Evolutionary conservation across 2,888 invertebrate species (phyloP).

Genomic region (Archaeoteleia sp.): DNA sequence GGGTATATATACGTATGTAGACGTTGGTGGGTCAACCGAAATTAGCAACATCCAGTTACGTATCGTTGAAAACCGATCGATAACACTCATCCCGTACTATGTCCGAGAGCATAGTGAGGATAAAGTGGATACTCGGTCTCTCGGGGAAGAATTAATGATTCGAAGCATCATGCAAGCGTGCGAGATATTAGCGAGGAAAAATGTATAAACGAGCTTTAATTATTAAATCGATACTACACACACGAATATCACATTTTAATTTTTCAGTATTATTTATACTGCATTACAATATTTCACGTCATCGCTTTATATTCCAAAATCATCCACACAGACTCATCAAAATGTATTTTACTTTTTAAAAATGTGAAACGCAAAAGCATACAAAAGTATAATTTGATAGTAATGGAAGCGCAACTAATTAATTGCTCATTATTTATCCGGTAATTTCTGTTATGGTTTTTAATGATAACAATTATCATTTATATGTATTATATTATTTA

Average conservation of each 20-base stretch:
- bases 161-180: slow-evolving; percentile 22
- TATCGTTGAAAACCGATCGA: slow-evolving; percentile 36
- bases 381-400: too few species aligned
- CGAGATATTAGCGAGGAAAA: slow-evolving; percentile 20
- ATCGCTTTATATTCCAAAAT: too few species aligned
- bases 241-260: slow-evolving; percentile 3
- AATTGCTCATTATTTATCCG: too few species aligned
- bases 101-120: slow-evolving; percentile 5
- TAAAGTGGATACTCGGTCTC: slow-evolving; percentile 13
- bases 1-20: neutral
- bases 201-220: slow-evolving; percentile 30
- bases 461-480: too few species aligned
- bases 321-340: too few species aligned
- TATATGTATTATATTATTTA: too few species aligned
- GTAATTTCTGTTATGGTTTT: too few species aligned
- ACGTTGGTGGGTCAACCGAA: slow-evolving; percentile 22
- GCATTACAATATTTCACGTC: slow-evolving; percentile 18
- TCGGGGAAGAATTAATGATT: slow-evolving; percentile 29
- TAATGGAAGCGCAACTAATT: too few species aligned
- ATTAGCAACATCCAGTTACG: slow-evolving; percentile 37
- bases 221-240: slow-evolving; percentile 25
- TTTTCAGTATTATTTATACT: slow-evolving; percentile 23
- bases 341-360: too few species aligned
- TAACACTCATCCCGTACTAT: slow-evolving; percentile 16
- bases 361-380: too few species aligned